phyloP scores from a whole-genome alignment of 2,113 vertebrate genomes.

The Melanerpes aurifrons region DNA sequence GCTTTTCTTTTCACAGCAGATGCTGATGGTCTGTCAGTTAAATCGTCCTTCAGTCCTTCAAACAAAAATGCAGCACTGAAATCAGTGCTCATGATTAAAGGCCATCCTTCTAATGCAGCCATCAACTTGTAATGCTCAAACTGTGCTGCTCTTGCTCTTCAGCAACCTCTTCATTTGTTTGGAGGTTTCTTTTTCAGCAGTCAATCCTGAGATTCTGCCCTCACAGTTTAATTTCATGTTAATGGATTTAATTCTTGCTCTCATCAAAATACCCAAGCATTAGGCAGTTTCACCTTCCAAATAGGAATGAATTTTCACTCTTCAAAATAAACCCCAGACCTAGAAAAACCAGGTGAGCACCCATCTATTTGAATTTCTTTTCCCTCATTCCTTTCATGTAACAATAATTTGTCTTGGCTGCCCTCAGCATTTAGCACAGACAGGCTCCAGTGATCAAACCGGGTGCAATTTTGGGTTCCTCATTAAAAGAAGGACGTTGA shows the following conservation, averaged over 20 bases:
- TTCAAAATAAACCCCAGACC: background rate
- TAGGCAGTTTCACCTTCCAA: background rate
- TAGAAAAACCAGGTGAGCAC: background rate
- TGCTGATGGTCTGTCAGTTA: background rate
- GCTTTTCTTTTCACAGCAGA: background rate
- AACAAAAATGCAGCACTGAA: background rate
- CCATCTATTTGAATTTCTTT: background rate
- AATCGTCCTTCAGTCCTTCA: background rate
- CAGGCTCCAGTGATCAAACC: too few relatives aligned
- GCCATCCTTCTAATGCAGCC: background rate
- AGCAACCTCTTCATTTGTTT: background rate
- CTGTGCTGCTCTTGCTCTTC: accelerated
- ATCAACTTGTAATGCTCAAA: background rate
- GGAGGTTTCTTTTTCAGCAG: background rate
- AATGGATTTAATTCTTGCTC: background rate
- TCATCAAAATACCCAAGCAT: background rate
- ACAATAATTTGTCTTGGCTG: background rate
- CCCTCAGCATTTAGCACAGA: background rate
- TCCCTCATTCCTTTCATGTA: background rate
- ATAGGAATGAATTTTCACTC: background rate
- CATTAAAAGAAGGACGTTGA: too few relatives aligned
- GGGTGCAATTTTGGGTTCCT: too few relatives aligned
- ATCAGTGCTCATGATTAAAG: accelerated
- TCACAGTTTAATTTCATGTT: background rate
- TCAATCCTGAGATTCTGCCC: background rate